Conservation (phyloP, 2,888 invertebrate genomes). For the Pycnomerus fuliginosus region DNA sequence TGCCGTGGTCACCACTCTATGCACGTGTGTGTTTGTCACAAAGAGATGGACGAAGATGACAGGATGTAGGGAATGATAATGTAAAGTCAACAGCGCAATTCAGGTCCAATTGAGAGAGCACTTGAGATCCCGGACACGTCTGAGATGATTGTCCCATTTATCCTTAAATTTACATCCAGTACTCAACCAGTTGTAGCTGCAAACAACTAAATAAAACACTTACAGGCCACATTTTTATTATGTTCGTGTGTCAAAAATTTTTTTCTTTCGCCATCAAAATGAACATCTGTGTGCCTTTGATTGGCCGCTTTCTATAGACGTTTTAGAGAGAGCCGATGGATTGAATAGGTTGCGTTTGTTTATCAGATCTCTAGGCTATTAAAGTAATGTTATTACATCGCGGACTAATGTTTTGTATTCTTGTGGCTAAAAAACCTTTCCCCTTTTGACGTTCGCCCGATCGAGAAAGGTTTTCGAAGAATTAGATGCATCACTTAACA, state of each 20-base stretch:
- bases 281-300: conserved; percentile 37
- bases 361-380: conserved; percentile 39
- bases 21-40: conserved; percentile 22
- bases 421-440: conserved; percentile 20
- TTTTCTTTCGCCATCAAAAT: conserved; percentile 28
- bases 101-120: conserved; percentile 32
- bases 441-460: conserved; percentile 30
- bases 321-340: conserved; percentile 38
- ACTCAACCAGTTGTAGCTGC: conserved; percentile 37
- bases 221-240: conserved; percentile 11
- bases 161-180: conserved; percentile 19
- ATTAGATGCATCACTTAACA: conserved; percentile 36
- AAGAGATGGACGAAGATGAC: conserved; percentile 16
- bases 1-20: conserved; percentile 14
- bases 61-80: conserved; percentile 37
- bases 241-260: conserved; percentile 13
- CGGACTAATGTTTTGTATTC: conserved; percentile 29
- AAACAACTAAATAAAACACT: conserved; percentile 34
- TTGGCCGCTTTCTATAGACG: conserved; percentile 50
- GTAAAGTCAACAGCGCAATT: conserved; percentile 40
- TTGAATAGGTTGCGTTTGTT: conserved; percentile 31
- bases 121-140: conserved; percentile 27
- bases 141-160: conserved; percentile 25
- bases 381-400: conserved; percentile 38
- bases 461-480: conserved; percentile 35